Evolutionary conservation across 2,888 invertebrate genomes (phyloP).

Genomic region (Herminia tarsipennalis): DNA sequence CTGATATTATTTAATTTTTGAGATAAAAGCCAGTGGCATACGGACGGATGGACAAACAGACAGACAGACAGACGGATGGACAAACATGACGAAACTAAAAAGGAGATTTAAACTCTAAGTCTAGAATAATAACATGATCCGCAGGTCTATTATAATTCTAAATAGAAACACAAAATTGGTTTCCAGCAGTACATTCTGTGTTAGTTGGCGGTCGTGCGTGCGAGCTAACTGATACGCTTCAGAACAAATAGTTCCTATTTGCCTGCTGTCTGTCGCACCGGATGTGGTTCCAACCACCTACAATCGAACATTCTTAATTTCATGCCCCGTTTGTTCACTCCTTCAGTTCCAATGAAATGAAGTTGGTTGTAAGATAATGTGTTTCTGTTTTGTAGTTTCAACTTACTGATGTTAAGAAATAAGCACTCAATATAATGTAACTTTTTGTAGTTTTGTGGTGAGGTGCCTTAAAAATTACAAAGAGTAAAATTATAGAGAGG

Average conservation of each 20-base stretch:
- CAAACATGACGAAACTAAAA: too few species aligned
- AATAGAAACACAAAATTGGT: conserved; percentile 37
- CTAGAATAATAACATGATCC: too few species aligned
- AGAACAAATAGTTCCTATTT: conserved; percentile 73
- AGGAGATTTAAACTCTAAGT: too few species aligned
- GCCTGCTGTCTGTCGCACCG: conserved; percentile 63
- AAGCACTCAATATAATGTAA: too few species aligned
- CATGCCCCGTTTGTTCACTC: conserved; percentile 68
- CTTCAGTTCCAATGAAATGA: conserved; percentile 23
- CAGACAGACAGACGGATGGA: too few species aligned
- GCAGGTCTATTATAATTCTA: too few species aligned
- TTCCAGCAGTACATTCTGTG: conserved; percentile 18
- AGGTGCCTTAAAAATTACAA: too few species aligned
- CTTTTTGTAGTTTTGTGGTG: too few species aligned
- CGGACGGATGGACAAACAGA: too few species aligned
- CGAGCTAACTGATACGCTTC: conserved; percentile 57
- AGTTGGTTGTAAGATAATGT: neutral
- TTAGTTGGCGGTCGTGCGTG: conserved; percentile 26
- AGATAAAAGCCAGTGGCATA: too few species aligned
- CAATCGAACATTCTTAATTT: conserved; percentile 75
- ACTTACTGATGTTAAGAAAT: neutral
- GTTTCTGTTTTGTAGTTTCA: neutral
- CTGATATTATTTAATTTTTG: too few species aligned
- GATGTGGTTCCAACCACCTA: conserved; percentile 47
- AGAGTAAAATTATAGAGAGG: too few species aligned